phyloP scores from a whole-genome alignment of 1,140 invertebrate genomes.

The Drosophila santomea region DNA sequence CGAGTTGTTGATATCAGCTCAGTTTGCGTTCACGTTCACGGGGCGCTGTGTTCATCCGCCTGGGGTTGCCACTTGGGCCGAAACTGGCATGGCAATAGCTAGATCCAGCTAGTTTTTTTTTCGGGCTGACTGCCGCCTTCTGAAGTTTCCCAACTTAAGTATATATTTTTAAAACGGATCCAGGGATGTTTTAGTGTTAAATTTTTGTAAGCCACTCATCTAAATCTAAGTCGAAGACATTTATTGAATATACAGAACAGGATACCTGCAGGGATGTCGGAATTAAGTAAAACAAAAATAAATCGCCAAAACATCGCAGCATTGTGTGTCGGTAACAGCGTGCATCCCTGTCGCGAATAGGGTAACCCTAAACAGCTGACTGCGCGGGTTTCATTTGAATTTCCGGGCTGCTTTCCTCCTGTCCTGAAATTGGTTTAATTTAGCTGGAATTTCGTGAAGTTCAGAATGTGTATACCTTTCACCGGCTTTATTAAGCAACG shows the following conservation, averaged over 20 bases:
- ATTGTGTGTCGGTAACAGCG: background rate
- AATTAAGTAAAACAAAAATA: background rate
- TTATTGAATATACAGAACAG: too few species aligned
- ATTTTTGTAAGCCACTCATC: too few species aligned
- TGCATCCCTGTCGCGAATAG: background rate
- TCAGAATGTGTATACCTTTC: conserved; percentile 9
- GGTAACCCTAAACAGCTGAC: conserved; percentile 27
- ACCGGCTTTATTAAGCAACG: conserved; percentile 17
- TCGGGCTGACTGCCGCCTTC: background rate
- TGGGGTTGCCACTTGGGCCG: background rate
- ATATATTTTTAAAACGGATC: too few species aligned
- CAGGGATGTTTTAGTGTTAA: too few species aligned
- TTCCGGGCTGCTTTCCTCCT: conserved; percentile 7
- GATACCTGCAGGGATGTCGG: too few species aligned
- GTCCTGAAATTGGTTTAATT: background rate
- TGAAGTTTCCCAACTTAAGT: too few species aligned
- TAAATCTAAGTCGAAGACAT: too few species aligned
- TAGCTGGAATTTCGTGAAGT: background rate
- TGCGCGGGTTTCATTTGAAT: conserved; percentile 33
- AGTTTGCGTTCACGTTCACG: conserved; percentile 1
- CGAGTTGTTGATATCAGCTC: conserved; percentile 28
- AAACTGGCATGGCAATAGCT: background rate
- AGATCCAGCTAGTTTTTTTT: background rate
- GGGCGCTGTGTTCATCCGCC: background rate
- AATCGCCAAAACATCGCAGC: background rate